Evolutionary conservation across 1,140 invertebrate genomes (phyloP).

Genomic region (Pseudomyrmex cubaensis): DNA sequence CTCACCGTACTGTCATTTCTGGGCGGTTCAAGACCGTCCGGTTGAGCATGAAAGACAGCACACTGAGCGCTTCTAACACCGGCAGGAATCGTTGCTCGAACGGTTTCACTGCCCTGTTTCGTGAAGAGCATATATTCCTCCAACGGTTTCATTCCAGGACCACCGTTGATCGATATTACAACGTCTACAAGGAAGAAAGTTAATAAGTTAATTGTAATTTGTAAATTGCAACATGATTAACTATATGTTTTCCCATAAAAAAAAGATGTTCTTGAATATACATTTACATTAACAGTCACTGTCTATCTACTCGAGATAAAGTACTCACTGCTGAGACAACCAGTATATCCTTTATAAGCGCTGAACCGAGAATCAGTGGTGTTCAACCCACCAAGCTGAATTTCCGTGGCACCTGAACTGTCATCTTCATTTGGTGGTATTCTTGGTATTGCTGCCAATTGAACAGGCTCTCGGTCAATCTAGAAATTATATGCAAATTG

Average conservation of each 20-base stretch:
- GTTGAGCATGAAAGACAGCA: conserved; percentile 89
- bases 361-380: conserved; percentile 92
- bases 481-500: conserved; percentile 69
- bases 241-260: conserved; percentile 27
- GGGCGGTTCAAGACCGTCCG: conserved; percentile 86
- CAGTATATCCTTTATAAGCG: conserved; percentile 94
- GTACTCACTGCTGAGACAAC: conserved; percentile 94
- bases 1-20: conserved; percentile 89
- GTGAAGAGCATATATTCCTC: conserved; percentile 96
- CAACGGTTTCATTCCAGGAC: conserved; percentile 91
- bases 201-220: background rate
- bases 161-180: conserved; percentile 91
- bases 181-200: conserved; percentile 87
- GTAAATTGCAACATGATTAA: background rate
- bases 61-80: conserved; percentile 94
- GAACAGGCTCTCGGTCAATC: conserved; percentile 91
- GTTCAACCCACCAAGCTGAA: conserved; percentile 94
- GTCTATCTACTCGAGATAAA: background rate
- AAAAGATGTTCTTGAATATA: background rate
- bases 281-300: conserved; percentile 3
- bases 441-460: conserved; percentile 87
- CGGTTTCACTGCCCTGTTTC: conserved; percentile 91
- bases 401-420: conserved; percentile 89
- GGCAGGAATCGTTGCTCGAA: conserved; percentile 92
- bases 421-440: conserved; percentile 86